Percentiles rank a stretch among this genome's conserved stretches.
phyloP scores from a whole-genome alignment of 2,888 invertebrate genomes.

The Agapostemon virescens region DNA sequence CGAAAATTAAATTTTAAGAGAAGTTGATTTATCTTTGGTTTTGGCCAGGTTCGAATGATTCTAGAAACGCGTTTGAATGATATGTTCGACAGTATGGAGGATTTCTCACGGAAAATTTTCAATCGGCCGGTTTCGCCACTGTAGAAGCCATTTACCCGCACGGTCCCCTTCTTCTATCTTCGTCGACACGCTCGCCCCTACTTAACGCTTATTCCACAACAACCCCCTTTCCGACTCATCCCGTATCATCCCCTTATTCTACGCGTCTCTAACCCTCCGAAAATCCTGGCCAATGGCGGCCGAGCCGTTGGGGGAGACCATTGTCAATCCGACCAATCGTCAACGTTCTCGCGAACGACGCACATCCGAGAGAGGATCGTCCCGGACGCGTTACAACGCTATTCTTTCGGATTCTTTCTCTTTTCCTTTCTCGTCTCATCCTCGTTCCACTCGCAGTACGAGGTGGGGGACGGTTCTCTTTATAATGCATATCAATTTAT shows the following conservation, averaged over 20 bases:
- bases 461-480: slow-evolving; percentile 58
- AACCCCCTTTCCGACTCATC: slow-evolving; percentile 73
- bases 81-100: background rate
- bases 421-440: slow-evolving; percentile 32
- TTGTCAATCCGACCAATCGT: slow-evolving; percentile 77
- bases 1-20: no score
- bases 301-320: slow-evolving; percentile 74
- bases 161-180: slow-evolving; percentile 38
- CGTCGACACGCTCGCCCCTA: slow-evolving; percentile 72
- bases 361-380: slow-evolving; percentile 63
- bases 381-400: slow-evolving; percentile 53
- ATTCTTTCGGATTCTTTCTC: slow-evolving; percentile 51
- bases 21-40: background rate
- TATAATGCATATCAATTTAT: slow-evolving; percentile 77
- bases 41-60: background rate
- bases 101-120: slow-evolving; percentile 21
- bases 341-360: slow-evolving; percentile 55
- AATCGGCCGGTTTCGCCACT: slow-evolving; percentile 42
- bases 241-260: slow-evolving; percentile 77
- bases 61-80: background rate
- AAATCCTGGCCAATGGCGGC: slow-evolving; percentile 75
- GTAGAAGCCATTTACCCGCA: slow-evolving; percentile 71
- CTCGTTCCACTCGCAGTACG: slow-evolving; percentile 14
- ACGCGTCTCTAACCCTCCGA: slow-evolving; percentile 68
- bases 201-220: slow-evolving; percentile 78